Evolutionary conservation across 2,888 invertebrate genomes (phyloP), one percentile per base, ranked within the genome.

Genomic region (Cartodere bifasciata): DNA sequence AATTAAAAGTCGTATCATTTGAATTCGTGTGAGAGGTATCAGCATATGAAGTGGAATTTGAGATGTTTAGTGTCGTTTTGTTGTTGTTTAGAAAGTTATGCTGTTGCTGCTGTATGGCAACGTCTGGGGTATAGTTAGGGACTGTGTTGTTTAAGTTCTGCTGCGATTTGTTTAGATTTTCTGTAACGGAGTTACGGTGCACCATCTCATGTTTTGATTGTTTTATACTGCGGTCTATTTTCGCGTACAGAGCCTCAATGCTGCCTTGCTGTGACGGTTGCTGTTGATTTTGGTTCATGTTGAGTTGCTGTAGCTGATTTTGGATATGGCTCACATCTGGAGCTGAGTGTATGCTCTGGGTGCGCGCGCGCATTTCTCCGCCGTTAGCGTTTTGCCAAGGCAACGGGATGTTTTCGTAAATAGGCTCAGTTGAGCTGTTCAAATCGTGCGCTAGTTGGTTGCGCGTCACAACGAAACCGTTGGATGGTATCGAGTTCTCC

Each of bases 331-430:
- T 56, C 30, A 61, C 60, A 43, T 78, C 76, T 5, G 78, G 77
- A 0, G 79, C 77, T 0, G 79, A 77, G 27, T 80, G 79, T 15
- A 79, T 65, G 42, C 80, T 80, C 17, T 75, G 75, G 3, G 80
- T 75, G 17, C 74, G 55, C 26, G 58, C 60, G 25, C 64, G 51
- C 44, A 55, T 55, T 35, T 56, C 53, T 2, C 43, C 47, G 22
- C 36, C 37, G 21, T 42, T 41, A 10, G 47, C 49, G 25, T 52
- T 53, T 40, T 68, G 69, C 74, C 75, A 77, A 0, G 79, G 75
- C 15, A 79, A 51, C 1, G 81, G 82, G 4, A 84, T 78, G 53
- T 84, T 84, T 49, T 84, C 83, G 53, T 84, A 84, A 39, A 84
- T 84, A 1, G 84, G 84, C 49, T 84, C 84, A 9, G 72, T 64